phyloP scores from a whole-genome alignment of 2,888 invertebrate species.

The Sinhomidia bicolor region DNA sequence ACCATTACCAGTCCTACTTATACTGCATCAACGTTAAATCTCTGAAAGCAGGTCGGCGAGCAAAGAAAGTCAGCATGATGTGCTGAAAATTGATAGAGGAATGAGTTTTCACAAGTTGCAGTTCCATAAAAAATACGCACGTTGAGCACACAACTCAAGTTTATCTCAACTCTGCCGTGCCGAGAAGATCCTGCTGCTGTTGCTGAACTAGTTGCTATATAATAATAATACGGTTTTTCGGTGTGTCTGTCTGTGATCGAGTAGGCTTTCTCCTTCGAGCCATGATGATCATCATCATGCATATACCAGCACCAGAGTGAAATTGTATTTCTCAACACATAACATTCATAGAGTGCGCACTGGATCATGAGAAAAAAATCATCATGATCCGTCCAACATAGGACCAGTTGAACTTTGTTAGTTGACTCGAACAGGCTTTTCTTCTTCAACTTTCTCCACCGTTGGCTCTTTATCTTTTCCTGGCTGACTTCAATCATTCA shows the following conservation, averaged over 20 bases:
- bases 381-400: conserved; percentile 61
- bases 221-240: background rate
- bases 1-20: too few species aligned
- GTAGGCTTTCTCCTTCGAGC: conserved; percentile 28
- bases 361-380: conserved; percentile 37
- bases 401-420: conserved; percentile 67
- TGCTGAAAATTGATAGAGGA: conserved; percentile 35
- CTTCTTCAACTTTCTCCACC: conserved; percentile 37
- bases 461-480: background rate
- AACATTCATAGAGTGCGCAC: conserved; percentile 16
- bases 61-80: background rate
- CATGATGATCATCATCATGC: conserved; percentile 26
- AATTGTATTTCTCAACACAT: conserved; percentile 27
- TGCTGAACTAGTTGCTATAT: background rate
- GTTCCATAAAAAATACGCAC: background rate
- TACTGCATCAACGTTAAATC: conserved; percentile 23
- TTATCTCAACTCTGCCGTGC: too few species aligned
- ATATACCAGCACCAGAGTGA: conserved; percentile 7
- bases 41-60: conserved; percentile 2
- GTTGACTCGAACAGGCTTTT: conserved; percentile 58
- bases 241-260: conserved; percentile 3
- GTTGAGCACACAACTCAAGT: background rate
- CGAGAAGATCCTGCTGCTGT: too few species aligned
- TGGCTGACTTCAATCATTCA: conserved; percentile 11
- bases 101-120: conserved; percentile 1